phyloP scores from a whole-genome alignment of 1,140 invertebrate species.

The Oryctes rhinoceros region DNA sequence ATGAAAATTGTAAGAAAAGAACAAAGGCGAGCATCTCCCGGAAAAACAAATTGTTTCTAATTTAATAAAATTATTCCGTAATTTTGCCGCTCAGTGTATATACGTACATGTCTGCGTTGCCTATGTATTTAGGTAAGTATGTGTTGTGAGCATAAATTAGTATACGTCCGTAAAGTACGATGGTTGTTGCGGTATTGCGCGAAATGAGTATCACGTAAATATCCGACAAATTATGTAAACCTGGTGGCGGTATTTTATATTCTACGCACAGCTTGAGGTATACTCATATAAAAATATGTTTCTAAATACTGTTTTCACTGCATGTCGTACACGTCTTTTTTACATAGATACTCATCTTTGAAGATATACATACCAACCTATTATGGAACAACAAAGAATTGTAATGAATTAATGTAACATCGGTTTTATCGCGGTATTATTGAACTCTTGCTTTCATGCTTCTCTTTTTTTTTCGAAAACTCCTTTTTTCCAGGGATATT shows the following conservation, averaged over 20 bases:
- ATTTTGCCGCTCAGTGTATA: no score
- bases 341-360: slow-evolving; percentile 36
- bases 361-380: slow-evolving; percentile 15
- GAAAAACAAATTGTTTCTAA: no score
- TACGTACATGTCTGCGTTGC: neutral
- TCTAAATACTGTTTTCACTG: slow-evolving; percentile 34
- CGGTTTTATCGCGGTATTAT: slow-evolving; percentile 33
- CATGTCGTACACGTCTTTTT: slow-evolving; percentile 26
- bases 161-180: neutral
- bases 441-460: slow-evolving; percentile 21
- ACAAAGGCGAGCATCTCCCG: no score
- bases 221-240: slow-evolving; percentile 33
- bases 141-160: neutral
- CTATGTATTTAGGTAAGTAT: neutral
- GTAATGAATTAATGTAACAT: slow-evolving; percentile 32
- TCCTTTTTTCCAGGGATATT: neutral
- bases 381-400: slow-evolving; percentile 28
- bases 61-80: no score
- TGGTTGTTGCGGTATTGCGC: neutral
- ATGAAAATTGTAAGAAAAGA: no score
- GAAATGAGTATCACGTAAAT: slow-evolving; percentile 19
- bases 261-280: slow-evolving; percentile 21
- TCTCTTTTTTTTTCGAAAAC: neutral
- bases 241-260: slow-evolving; percentile 16
- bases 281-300: slow-evolving; percentile 33